phyloP scores from a whole-genome alignment of 2,113 vertebrate species.

The Proterorhinus semilunaris region DNA sequence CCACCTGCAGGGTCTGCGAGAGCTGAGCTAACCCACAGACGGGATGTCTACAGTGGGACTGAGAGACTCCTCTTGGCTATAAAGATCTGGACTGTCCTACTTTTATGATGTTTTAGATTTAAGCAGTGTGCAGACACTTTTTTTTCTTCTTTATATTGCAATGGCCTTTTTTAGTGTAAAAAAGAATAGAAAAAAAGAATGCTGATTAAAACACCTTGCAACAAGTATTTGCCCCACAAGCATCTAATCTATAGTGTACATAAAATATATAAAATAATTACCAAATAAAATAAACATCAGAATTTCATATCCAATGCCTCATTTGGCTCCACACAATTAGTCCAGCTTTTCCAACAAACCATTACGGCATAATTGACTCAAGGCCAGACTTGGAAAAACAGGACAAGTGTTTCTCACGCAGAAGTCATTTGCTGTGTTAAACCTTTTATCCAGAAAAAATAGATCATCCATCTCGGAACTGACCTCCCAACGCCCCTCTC shows the following conservation, averaged over 20 bases:
- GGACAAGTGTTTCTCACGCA: constrained; percentile 48
- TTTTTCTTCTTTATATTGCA: no score
- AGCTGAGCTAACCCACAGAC: constrained; percentile 47
- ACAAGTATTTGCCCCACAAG: no score
- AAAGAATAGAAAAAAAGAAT: no score
- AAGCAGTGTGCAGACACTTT: constrained; percentile 11
- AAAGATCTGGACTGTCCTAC: constrained; percentile 20
- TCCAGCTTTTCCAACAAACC: constrained; percentile 37
- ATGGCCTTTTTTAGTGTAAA: no score
- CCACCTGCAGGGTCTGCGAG: constrained; percentile 55
- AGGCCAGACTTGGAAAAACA: constrained; percentile 53
- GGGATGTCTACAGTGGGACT: constrained; percentile 52
- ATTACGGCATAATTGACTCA: constrained; percentile 56
- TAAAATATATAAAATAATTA: no score
- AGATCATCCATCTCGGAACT: constrained; percentile 48
- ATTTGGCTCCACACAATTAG: constrained; percentile 27
- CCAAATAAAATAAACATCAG: neutral
- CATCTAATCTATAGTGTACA: no score
- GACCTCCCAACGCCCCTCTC: constrained; percentile 36
- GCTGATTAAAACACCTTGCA: no score
- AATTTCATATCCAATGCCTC: constrained; percentile 14
- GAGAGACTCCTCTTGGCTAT: constrained; percentile 49
- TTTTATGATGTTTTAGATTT: constrained; percentile 24
- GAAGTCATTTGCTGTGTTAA: constrained; percentile 61
- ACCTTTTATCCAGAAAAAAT: constrained; percentile 63